A percentile compares a stretch with the other conserved stretches of the same genome.
These are phyloP conservation scores for Trichonephila clavata DNA, from an alignment of 1,140 invertebrate genomes.

Conservation along the genomic window DNA sequence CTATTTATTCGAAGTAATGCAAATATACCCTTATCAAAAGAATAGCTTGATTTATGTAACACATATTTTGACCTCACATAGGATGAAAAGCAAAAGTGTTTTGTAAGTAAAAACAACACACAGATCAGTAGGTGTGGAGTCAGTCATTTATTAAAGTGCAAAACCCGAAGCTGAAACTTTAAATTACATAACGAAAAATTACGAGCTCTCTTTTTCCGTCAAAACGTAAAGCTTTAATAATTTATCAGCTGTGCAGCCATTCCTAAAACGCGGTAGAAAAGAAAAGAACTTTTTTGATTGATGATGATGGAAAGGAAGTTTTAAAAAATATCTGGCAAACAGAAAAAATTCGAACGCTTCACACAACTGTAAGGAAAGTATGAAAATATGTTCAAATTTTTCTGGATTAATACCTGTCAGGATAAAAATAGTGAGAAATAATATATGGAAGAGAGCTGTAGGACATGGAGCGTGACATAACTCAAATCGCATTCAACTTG, in stretches of 20 bases:
- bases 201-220: slow-evolving; percentile 65
- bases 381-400: slow-evolving; percentile 68
- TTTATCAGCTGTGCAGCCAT: slow-evolving; percentile 74
- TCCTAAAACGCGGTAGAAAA: slow-evolving; percentile 60
- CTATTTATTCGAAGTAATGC: neutral
- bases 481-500: slow-evolving; percentile 15
- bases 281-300: slow-evolving; percentile 50
- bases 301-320: slow-evolving; percentile 59
- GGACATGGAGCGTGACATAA: slow-evolving; percentile 6
- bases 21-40: neutral
- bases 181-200: slow-evolving; percentile 74
- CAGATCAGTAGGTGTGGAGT: slow-evolving; percentile 30
- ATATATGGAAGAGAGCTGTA: slow-evolving; percentile 16
- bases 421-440: slow-evolving; percentile 6
- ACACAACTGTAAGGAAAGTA: slow-evolving; percentile 36
- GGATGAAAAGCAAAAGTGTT: neutral
- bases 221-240: slow-evolving; percentile 73
- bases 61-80: neutral
- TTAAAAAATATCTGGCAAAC: slow-evolving; percentile 63
- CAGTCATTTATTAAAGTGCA: slow-evolving; percentile 64
- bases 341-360: slow-evolving; percentile 45
- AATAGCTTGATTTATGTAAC: neutral
- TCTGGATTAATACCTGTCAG: slow-evolving; percentile 69
- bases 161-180: slow-evolving; percentile 64
- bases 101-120: neutral